Percentiles rank a stretch among this genome's conserved stretches.
Conservation (phyloP, 2,113 vertebrate genomes). For the Sorex fumeus region DNA sequence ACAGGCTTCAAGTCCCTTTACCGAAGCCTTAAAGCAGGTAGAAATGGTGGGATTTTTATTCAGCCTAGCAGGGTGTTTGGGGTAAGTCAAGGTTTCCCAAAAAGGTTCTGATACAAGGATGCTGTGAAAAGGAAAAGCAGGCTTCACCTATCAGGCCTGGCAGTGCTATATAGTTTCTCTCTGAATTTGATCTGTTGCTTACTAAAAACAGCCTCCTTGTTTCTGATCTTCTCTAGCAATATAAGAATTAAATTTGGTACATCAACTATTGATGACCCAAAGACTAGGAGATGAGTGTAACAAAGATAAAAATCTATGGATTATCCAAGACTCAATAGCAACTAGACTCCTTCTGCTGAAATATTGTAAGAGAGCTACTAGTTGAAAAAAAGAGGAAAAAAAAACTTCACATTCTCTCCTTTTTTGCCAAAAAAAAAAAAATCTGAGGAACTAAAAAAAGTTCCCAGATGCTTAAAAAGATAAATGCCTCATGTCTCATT, state of each 20-base stretch:
- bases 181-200: constrained; percentile 32
- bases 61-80: constrained; percentile 18
- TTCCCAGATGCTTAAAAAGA: neutral
- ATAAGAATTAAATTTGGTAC: constrained; percentile 57
- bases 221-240: constrained; percentile 60
- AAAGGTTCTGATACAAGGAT: neutral
- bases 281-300: neutral
- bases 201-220: constrained; percentile 67
- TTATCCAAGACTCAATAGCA: constrained; percentile 26
- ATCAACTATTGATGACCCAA: neutral
- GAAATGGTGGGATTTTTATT: neutral
- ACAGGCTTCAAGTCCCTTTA: neutral
- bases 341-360: neutral
- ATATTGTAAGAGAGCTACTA: constrained; percentile 36
- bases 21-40: constrained; percentile 14
- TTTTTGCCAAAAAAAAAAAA: neutral
- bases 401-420: constrained; percentile 29
- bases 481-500: neutral
- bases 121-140: constrained; percentile 46
- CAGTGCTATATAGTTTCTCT: constrained; percentile 63
- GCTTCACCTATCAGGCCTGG: constrained; percentile 47
- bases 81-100: constrained; percentile 4
- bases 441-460: constrained; percentile 21
- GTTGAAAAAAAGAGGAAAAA: neutral
- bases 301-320: neutral